Evolutionary conservation across 2,888 invertebrate species (phyloP), one percentile per base, ranked within the genome.

Genomic region (Patella depressa): DNA sequence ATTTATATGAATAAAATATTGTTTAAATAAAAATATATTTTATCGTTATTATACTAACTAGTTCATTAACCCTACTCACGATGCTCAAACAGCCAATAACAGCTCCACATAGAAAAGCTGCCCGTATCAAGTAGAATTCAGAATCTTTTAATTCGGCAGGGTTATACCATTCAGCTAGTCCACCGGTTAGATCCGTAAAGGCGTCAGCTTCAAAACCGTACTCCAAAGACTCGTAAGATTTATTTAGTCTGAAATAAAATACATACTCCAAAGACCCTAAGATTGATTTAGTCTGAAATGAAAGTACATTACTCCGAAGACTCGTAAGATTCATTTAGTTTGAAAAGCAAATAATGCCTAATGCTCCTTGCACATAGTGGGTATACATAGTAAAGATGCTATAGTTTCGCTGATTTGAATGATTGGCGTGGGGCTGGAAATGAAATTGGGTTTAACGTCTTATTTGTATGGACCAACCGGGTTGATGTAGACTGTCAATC

Each of bases 191-290:
- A 74, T 87, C 87, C 7, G 87, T 88, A 75, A 86, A 88, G 4
- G 88, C 87, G 70, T 88, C 88, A 2, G 87, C 88, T 78, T 88
- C 87, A 75, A 86, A 88, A 11, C 88, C 88, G 59, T 85, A 87
- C 69, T 88, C 87, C 5, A 87, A 78, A 12, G 87, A 84, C 76
- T 86, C 87, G 74, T 87, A 88, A 0, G 87, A 88, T 70, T 84
- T 85, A 76, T 88, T 87, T 70, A 88, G 72, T 79, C 88, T 88
- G 80, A 74, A 75, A n/a, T 3, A 29, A 15, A 12, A 57, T 4
- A 57, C 1, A 57, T 57, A 5, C n/a, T 17, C 45, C 45, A 45
- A 45, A 5, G 7, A 9, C 9, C 1, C 45, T 9, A 9, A 45
- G 45, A 45, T 45, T 45, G 45, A 45, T 9, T 9, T 9, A 45